Evolutionary conservation across 2,797 vertebrate species (phyloP).

Genomic region (Crocodylus rhombifer): DNA sequence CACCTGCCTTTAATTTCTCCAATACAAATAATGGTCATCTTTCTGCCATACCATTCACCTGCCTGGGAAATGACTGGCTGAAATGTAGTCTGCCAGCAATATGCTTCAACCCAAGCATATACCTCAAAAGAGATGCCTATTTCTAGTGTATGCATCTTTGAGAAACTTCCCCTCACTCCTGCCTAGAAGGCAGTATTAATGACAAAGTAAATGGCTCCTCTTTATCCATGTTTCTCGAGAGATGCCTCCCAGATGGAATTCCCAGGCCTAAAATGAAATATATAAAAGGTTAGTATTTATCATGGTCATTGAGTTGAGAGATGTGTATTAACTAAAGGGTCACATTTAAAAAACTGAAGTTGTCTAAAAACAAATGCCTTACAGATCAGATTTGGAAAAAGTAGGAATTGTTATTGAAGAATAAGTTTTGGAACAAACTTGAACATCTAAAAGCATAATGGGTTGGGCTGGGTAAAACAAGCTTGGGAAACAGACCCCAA

Average conservation of each 20-base stretch:
- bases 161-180: background rate
- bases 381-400: too few relatives aligned
- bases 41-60: background rate
- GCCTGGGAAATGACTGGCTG: background rate
- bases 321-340: fast-evolving
- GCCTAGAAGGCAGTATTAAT: background rate
- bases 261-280: background rate
- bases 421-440: too few relatives aligned
- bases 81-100: background rate
- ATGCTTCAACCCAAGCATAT: background rate
- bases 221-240: too few relatives aligned
- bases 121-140: background rate
- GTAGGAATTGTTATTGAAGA: too few relatives aligned
- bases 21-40: background rate
- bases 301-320: background rate
- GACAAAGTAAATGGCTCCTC: background rate
- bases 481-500: background rate
- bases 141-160: background rate
- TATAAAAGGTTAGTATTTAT: too few relatives aligned
- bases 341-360: too few relatives aligned
- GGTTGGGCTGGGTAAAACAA: background rate
- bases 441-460: background rate
- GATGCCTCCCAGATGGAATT: background rate
- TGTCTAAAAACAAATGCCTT: background rate
- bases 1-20: background rate